These are phyloP conservation scores for Drosophila lacertosa DNA, from an alignment of 1,140 invertebrate genomes.

Conservation along the genomic window DNA sequence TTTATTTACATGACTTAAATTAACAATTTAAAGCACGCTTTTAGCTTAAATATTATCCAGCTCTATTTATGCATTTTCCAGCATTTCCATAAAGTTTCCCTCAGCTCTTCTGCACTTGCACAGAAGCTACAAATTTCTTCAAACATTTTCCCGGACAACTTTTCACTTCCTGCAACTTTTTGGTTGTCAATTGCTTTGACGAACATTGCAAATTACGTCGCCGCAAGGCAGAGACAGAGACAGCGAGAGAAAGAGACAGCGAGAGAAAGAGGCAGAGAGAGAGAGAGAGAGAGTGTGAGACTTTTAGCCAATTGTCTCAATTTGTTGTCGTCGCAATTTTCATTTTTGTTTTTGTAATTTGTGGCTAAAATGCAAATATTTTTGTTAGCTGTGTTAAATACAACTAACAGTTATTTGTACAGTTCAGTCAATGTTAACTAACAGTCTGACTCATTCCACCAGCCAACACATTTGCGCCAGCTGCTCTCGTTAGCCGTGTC, in stretches of 20 bases:
- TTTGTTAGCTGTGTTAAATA: constrained; percentile 43
- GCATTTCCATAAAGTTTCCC: too few species aligned
- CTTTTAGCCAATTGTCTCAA: constrained; percentile 69
- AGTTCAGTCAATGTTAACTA: constrained; percentile 39
- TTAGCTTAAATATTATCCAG: neutral
- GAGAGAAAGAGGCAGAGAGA: too few species aligned
- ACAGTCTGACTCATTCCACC: neutral
- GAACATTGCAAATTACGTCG: constrained; percentile 53
- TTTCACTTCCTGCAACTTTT: constrained; percentile 37
- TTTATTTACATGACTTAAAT: too few species aligned
- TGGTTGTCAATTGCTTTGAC: constrained; percentile 26
- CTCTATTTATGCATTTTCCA: too few species aligned
- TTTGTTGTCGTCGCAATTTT: constrained; percentile 50
- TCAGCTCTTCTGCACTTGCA: constrained; percentile 26
- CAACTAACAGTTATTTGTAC: constrained; percentile 7
- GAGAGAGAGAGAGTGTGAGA: constrained; percentile 4
- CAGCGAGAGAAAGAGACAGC: constrained; percentile 19
- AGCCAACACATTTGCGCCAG: constrained; percentile 6
- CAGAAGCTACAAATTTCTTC: constrained; percentile 33
- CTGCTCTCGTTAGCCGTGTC: constrained; percentile 63
- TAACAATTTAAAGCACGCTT: too few species aligned
- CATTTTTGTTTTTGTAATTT: constrained; percentile 40
- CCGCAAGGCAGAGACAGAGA: constrained; percentile 42
- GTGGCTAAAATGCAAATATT: constrained; percentile 38
- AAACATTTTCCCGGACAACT: constrained; percentile 35